Conservation (phyloP, 2,888 invertebrate genomes). For the Polydrusus pterygomalis region DNA sequence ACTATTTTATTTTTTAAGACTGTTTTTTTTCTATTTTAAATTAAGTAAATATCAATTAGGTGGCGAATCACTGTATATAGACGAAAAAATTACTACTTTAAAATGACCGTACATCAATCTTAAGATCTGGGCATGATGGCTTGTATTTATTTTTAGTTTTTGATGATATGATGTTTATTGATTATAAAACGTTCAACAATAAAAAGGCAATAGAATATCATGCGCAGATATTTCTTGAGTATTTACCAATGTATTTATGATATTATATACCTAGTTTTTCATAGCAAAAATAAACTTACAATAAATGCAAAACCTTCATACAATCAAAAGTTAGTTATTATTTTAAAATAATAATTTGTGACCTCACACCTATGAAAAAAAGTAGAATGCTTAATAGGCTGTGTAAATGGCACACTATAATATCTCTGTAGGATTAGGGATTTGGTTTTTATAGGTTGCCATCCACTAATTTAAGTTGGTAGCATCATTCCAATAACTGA, state of each 20-base stretch:
- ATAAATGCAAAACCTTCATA: slow-evolving; percentile 36
- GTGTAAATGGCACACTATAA: too few relatives aligned
- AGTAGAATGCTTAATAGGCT: too few relatives aligned
- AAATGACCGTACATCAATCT: slow-evolving; percentile 69
- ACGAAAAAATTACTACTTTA: slow-evolving; percentile 61
- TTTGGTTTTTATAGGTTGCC: too few relatives aligned
- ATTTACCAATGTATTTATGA: slow-evolving; percentile 60
- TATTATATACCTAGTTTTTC: slow-evolving; percentile 53
- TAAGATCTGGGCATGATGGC: slow-evolving; percentile 63
- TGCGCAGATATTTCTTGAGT: slow-evolving; percentile 62
- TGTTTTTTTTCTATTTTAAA: slow-evolving; percentile 57
- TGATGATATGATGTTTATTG: slow-evolving; percentile 29
- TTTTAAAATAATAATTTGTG: slow-evolving; percentile 24
- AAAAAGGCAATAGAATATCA: slow-evolving; percentile 58
- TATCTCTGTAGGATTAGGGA: too few relatives aligned
- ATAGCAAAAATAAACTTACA: slow-evolving; percentile 37
- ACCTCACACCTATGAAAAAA: too few relatives aligned
- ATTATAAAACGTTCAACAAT: slow-evolving; percentile 18
- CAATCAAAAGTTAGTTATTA: slow-evolving; percentile 33
- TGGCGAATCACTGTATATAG: slow-evolving; percentile 56
- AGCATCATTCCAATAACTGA: too few relatives aligned
- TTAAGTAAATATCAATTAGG: slow-evolving; percentile 60
- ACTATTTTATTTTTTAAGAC: slow-evolving; percentile 49
- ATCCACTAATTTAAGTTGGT: too few relatives aligned
- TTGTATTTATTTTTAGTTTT: slow-evolving; percentile 48